Evolutionary conservation across 2,888 invertebrate species (phyloP).

Genomic region (Autographa pulchrina): DNA sequence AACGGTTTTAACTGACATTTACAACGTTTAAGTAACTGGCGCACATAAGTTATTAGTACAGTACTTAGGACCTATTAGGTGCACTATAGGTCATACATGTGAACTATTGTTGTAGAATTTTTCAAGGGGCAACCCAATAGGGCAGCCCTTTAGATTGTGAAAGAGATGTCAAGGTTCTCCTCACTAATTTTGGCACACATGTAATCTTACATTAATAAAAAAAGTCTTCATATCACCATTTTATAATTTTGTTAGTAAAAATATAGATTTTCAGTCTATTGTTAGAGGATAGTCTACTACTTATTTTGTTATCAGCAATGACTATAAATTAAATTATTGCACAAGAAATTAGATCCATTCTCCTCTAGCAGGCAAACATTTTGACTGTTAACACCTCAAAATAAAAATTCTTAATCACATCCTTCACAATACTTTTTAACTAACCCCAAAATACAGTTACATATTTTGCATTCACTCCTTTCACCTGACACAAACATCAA

Average conservation of each 20-base stretch:
- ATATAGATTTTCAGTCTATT: too few species aligned
- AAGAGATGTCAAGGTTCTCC: background rate
- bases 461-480: conserved; percentile 23
- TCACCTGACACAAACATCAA: conserved; percentile 36
- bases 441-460: background rate
- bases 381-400: background rate
- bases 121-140: background rate
- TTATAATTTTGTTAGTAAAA: too few species aligned
- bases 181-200: too few species aligned
- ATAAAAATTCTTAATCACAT: background rate
- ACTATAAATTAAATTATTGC: too few species aligned
- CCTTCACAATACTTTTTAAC: background rate
- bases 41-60: background rate
- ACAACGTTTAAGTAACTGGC: conserved; percentile 15
- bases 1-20: conserved; percentile 48
- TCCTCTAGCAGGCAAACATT: too few species aligned
- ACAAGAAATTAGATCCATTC: too few species aligned
- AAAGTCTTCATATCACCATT: too few species aligned
- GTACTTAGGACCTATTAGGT: background rate
- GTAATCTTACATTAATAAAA: too few species aligned
- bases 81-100: background rate
- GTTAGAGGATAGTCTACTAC: too few species aligned
- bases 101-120: background rate
- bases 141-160: background rate
- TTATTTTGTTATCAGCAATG: too few species aligned